Evolutionary conservation across 2,113 vertebrate genomes (phyloP).

Genomic region (Epinephelus fuscoguttatus): DNA sequence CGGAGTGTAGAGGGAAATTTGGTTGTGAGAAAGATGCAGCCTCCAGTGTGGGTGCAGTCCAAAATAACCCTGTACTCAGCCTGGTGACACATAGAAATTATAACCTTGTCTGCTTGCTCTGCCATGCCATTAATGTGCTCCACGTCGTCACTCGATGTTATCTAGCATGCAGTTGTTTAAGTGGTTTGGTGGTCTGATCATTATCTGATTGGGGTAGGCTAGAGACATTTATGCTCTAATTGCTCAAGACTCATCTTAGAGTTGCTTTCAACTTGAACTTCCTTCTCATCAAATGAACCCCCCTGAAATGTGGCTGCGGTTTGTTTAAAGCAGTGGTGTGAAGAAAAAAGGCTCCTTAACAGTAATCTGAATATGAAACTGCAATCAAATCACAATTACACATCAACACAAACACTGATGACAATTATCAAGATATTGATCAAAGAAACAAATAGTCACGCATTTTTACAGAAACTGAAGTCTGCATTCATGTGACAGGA

Average conservation of each 20-base stretch:
- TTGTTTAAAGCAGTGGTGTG: neutral
- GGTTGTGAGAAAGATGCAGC: neutral
- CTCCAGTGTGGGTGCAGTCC: neutral
- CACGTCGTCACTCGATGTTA: neutral
- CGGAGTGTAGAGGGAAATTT: neutral
- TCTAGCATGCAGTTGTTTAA: neutral
- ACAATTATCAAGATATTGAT: too few relatives aligned
- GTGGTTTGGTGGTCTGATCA: conserved; percentile 23
- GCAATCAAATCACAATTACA: neutral
- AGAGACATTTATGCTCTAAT: neutral
- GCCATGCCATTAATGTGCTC: neutral
- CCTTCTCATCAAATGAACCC: conserved; percentile 46
- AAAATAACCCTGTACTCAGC: neutral
- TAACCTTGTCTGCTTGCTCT: neutral
- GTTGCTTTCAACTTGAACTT: conserved; percentile 18
- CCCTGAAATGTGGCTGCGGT: conserved; percentile 24
- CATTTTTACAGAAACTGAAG: too few relatives aligned
- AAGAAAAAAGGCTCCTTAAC: neutral
- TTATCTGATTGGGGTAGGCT: neutral
- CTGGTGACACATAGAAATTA: neutral
- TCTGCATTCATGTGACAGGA: too few relatives aligned
- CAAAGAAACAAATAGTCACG: too few relatives aligned
- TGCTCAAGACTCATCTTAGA: neutral
- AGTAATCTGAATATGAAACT: neutral
- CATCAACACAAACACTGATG: neutral